Conservation (phyloP, 2,113 vertebrate genomes). For the Arenaria interpres region DNA sequence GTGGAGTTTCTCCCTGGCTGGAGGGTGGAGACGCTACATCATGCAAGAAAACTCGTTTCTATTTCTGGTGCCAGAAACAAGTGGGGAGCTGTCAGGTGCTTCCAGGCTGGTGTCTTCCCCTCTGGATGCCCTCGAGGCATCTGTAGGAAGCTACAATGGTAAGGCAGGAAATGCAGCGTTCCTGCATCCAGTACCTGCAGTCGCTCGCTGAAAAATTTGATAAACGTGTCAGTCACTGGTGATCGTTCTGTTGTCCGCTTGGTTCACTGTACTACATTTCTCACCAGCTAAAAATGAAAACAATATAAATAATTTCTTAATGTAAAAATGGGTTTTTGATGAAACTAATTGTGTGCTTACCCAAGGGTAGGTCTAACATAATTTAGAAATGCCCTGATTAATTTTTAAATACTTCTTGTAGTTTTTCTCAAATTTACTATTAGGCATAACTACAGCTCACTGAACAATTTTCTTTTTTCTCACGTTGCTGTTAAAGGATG, state of each 20-base stretch:
- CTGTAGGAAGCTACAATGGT: not conserved
- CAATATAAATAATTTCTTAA: not conserved
- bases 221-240: not conserved
- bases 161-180: not conserved
- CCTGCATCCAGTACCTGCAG: not conserved
- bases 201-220: not conserved
- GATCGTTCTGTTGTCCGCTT: not conserved
- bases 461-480: not conserved
- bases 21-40: constrained; percentile 32
- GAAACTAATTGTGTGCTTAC: not conserved
- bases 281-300: not conserved
- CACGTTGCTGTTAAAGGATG: not conserved
- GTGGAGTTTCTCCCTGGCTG: constrained; percentile 45
- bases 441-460: not conserved
- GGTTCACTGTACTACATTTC: not conserved
- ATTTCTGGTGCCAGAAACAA: constrained; percentile 49
- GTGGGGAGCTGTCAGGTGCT: constrained; percentile 31
- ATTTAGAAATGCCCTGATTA: not conserved
- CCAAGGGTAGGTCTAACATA: not conserved
- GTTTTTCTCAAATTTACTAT: not conserved
- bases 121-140: not conserved
- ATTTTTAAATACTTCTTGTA: not conserved
- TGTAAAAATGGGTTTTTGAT: not conserved
- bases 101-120: constrained; percentile 23
- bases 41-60: not conserved